Conservation (phyloP, 2,888 invertebrate species). For the Neuroscelio doddi region DNA sequence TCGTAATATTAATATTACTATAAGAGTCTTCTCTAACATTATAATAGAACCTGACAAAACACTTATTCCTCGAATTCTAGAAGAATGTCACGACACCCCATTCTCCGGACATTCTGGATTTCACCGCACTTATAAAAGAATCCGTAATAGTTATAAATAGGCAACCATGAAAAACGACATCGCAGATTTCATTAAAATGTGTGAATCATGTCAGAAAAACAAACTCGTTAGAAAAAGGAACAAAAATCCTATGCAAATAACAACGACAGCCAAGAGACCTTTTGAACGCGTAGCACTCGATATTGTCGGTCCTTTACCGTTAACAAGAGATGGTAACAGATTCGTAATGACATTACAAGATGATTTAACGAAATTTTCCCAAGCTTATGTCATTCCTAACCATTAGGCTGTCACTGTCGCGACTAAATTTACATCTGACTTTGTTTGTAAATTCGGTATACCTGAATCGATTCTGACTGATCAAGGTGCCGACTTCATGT, state of each 20-base stretch:
- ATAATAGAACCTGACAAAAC: too few relatives aligned
- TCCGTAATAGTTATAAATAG: too few relatives aligned
- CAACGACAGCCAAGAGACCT: neutral
- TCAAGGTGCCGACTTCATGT: neutral
- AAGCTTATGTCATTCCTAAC: neutral
- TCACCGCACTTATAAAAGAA: too few relatives aligned
- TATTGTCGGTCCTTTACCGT: neutral
- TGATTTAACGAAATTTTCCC: neutral
- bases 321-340: neutral
- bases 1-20: too few relatives aligned
- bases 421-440: neutral
- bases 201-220: too few relatives aligned
- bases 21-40: too few relatives aligned
- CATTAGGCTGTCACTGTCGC: neutral
- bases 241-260: neutral
- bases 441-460: neutral
- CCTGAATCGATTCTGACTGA: neutral
- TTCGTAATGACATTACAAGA: constrained; percentile 1
- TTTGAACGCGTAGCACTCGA: neutral
- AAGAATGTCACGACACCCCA: too few relatives aligned
- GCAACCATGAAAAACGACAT: too few relatives aligned
- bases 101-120: too few relatives aligned
- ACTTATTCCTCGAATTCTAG: too few relatives aligned
- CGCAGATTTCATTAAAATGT: too few relatives aligned
- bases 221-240: too few relatives aligned